Evolutionary conservation across 2,888 invertebrate species (phyloP).

Genomic region (Limulus polyphemus): DNA sequence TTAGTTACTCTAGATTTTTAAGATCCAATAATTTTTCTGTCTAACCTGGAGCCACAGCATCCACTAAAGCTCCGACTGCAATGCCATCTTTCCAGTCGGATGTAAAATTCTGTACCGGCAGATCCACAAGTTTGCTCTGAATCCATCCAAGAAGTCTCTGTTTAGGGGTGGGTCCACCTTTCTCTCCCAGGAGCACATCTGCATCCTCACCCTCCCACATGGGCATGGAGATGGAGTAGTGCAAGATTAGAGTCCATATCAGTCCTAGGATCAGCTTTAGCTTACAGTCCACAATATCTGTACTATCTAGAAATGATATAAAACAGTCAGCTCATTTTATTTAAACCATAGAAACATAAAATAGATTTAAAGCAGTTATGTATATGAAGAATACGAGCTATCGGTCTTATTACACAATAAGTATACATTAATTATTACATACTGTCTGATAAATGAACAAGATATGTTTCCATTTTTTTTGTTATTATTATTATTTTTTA

Average conservation of each 20-base stretch:
- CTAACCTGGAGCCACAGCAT: conserved; percentile 67
- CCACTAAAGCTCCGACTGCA: conserved; percentile 77
- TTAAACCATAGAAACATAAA: no score
- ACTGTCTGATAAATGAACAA: no score
- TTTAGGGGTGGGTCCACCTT: conserved; percentile 52
- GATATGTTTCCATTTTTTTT: no score
- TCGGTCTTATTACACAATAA: no score
- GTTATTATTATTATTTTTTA: no score
- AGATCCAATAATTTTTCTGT: no score
- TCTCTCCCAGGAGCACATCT: conserved; percentile 41
- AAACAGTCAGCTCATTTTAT: no score
- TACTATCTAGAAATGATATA: conserved; percentile 22
- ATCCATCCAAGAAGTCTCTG: conserved; percentile 78
- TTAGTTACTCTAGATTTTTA: no score
- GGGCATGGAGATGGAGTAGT: conserved; percentile 85
- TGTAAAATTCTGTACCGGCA: conserved; percentile 75
- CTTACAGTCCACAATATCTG: conserved; percentile 76
- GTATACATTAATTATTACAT: no score
- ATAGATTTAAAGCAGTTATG: no score
- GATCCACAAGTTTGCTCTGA: conserved; percentile 63
- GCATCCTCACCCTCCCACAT: conserved; percentile 80
- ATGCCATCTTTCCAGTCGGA: conserved; percentile 81
- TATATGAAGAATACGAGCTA: no score
- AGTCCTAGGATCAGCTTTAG: conserved; percentile 78
- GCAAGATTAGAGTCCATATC: conserved; percentile 86